Percentiles rank a stretch among this genome's conserved stretches.
These are phyloP conservation scores for Alitta virens DNA, from an alignment of 2,888 invertebrate species.

Conservation along the genomic window DNA sequence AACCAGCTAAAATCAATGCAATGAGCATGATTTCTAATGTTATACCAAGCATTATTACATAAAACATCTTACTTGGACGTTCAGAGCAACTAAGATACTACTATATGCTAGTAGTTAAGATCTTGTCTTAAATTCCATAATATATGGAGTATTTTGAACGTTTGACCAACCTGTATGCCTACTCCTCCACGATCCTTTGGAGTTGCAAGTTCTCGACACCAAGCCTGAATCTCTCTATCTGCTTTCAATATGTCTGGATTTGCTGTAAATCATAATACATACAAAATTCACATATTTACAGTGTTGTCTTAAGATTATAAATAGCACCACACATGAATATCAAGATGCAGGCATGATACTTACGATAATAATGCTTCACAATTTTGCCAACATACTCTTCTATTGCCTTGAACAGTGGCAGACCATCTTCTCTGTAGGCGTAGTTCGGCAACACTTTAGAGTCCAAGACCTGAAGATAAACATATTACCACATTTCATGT, in stretches of 20 bases:
- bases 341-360: slow-evolving; percentile 17
- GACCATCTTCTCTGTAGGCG: slow-evolving; percentile 59
- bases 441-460: slow-evolving; percentile 55
- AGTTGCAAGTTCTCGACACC: slow-evolving; percentile 46
- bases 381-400: slow-evolving; percentile 56
- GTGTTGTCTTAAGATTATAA: not conserved
- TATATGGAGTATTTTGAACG: no score
- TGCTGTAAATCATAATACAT: slow-evolving; percentile 42
- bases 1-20: no score
- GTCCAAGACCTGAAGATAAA: slow-evolving; percentile 44
- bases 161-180: slow-evolving; percentile 37
- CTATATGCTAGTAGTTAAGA: no score
- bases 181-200: slow-evolving; percentile 46
- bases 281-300: not conserved
- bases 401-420: slow-evolving; percentile 56
- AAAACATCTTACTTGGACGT: no score
- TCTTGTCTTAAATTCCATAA: no score
- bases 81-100: no score
- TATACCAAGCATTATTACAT: no score
- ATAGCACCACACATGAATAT: not conserved
- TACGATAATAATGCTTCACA: slow-evolving; percentile 57
- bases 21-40: no score
- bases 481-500: no score
- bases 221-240: slow-evolving; percentile 44
- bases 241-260: slow-evolving; percentile 33